phyloP scores from a whole-genome alignment of 2,797 vertebrate genomes.

The Sylvilagus floridanus region DNA sequence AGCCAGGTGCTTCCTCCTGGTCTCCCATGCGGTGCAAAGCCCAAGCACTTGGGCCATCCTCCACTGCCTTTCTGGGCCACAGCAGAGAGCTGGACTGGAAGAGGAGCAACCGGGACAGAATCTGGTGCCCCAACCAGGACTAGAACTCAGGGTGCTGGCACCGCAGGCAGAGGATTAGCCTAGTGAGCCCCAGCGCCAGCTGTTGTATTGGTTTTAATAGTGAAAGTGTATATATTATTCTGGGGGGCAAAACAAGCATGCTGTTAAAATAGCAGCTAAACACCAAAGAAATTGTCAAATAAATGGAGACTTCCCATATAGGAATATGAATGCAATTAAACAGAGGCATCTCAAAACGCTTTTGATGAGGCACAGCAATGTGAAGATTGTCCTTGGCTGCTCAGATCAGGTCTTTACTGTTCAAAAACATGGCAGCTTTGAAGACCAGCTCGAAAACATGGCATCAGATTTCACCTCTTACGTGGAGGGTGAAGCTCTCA shows the following conservation, averaged over 20 bases:
- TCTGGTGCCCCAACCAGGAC: too few relatives aligned
- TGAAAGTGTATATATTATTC: too few relatives aligned
- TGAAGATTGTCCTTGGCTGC: not conserved
- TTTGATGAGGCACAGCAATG: accelerated
- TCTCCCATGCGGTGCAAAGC: too few relatives aligned
- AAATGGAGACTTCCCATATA: not conserved
- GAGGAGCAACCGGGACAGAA: too few relatives aligned
- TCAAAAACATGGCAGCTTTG: not conserved
- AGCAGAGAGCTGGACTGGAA: too few relatives aligned
- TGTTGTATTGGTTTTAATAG: not conserved
- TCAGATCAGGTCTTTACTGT: not conserved
- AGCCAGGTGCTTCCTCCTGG: too few relatives aligned
- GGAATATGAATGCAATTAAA: too few relatives aligned
- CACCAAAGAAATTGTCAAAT: not conserved
- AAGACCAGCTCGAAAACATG: not conserved
- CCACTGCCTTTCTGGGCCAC: too few relatives aligned
- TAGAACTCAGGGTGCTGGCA: too few relatives aligned
- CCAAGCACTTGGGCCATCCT: too few relatives aligned
- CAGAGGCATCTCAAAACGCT: not conserved
- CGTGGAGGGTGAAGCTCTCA: not conserved
- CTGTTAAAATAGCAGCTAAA: not conserved
- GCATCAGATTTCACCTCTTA: not conserved
- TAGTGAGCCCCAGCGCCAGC: not conserved
- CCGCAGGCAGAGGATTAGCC: too few relatives aligned
- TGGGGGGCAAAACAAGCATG: not conserved